These are phyloP conservation scores for Acrossocheilus wenchowensis DNA, from an alignment of 2,797 vertebrate species.

Conservation along the genomic window DNA sequence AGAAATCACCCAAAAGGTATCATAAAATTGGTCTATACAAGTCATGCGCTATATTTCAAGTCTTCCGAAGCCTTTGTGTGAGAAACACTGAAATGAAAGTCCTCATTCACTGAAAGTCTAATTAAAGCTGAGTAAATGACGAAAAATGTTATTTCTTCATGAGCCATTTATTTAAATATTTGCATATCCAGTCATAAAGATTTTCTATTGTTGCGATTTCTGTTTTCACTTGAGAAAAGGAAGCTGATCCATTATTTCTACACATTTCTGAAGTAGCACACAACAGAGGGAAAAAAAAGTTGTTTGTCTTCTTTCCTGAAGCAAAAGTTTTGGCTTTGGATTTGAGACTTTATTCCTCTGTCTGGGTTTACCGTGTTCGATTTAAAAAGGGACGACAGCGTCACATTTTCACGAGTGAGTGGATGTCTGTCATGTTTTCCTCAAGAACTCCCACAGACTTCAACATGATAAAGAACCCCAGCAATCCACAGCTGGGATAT, in stretches of 20 bases:
- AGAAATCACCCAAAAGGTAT: neutral
- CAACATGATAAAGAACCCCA: constrained; percentile 40
- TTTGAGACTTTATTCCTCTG: constrained; percentile 53
- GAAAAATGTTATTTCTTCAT: neutral
- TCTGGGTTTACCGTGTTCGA: constrained; percentile 57
- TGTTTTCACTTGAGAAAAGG: constrained; percentile 57
- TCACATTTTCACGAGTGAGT: constrained; percentile 61
- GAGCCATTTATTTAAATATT: constrained; percentile 1
- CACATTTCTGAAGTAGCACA: constrained; percentile 61
- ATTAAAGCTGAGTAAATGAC: neutral
- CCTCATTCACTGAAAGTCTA: neutral
- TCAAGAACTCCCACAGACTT: constrained; percentile 49
- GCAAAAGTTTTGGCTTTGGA: constrained; percentile 49
- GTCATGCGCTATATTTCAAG: neutral
- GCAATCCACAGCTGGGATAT: constrained; percentile 22
- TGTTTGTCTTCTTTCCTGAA: constrained; percentile 52
- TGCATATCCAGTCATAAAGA: neutral
- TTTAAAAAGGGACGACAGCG: constrained; percentile 56
- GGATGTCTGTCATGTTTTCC: constrained; percentile 49
- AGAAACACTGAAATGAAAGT: neutral
- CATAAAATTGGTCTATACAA: constrained; percentile 10
- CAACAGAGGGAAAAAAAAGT: constrained; percentile 37
- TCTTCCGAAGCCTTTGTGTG: neutral
- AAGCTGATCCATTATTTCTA: constrained; percentile 60
- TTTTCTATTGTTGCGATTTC: constrained; percentile 44